Evolutionary conservation across 2,113 vertebrate species (phyloP).

Genomic region (Rhineura floridana): DNA sequence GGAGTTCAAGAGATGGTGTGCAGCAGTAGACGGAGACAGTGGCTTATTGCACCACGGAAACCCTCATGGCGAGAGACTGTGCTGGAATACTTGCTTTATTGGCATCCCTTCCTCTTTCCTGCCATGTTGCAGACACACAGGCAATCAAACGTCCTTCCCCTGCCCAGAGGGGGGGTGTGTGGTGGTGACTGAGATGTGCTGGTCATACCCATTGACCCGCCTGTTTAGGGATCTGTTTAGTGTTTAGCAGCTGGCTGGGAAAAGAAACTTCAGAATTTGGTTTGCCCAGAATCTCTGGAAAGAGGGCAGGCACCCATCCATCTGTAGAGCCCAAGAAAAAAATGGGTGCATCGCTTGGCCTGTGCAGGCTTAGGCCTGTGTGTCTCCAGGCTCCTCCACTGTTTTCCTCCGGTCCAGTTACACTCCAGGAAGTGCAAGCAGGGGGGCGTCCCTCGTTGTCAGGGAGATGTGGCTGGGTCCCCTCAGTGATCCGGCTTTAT

Average conservation of each 20-base stretch:
- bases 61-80: not conserved
- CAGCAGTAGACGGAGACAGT: too few species aligned
- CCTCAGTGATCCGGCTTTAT: too few species aligned
- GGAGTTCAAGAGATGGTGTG: too few species aligned
- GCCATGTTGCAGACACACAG: too few species aligned
- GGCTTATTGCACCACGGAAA: too few species aligned
- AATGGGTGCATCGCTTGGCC: not conserved
- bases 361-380: not conserved
- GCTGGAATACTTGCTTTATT: not conserved
- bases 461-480: not conserved
- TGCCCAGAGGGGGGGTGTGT: not conserved
- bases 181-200: too few species aligned
- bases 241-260: not conserved
- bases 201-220: too few species aligned
- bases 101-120: too few species aligned
- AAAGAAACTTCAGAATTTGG: not conserved
- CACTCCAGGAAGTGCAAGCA: not conserved
- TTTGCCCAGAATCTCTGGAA: not conserved
- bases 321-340: not conserved
- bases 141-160: not conserved
- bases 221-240: too few species aligned
- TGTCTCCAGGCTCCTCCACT: not conserved
- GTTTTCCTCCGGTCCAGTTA: not conserved
- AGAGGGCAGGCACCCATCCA: too few species aligned
- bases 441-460: not conserved